phyloP scores from a whole-genome alignment of 2,888 invertebrate species.

The Drosophila rellima region DNA sequence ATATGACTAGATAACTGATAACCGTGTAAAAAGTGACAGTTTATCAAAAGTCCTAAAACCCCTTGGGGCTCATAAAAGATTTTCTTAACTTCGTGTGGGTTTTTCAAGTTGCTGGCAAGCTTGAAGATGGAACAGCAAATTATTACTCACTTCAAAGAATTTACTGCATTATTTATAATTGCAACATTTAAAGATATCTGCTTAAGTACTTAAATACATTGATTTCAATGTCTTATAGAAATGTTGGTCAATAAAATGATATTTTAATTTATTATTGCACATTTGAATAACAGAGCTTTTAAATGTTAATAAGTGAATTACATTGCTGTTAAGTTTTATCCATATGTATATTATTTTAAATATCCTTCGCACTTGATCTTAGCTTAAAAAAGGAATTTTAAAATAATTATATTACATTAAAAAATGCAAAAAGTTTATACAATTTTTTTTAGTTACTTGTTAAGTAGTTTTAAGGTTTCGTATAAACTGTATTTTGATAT shows the following conservation, averaged over 20 bases:
- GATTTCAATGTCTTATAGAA: conserved; percentile 7
- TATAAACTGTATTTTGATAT: not conserved
- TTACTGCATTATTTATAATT: conserved; percentile 14
- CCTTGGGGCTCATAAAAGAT: conserved; percentile 16
- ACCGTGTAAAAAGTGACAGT: conserved; percentile 50
- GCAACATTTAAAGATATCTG: conserved; percentile 11
- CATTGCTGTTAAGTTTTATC: too few relatives aligned
- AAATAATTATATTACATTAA: not conserved
- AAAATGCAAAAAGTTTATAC: not conserved
- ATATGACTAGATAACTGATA: conserved; percentile 47
- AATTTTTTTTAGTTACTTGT: not conserved
- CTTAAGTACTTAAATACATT: conserved; percentile 4
- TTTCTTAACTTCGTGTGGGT: not conserved
- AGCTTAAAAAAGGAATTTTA: not conserved
- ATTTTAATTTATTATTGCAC: not conserved
- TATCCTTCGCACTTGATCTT: not conserved
- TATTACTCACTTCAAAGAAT: conserved; percentile 13
- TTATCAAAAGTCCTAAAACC: conserved; percentile 45
- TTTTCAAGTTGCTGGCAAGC: not conserved
- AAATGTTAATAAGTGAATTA: too few relatives aligned
- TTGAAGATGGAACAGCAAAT: conserved; percentile 3
- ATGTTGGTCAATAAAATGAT: not conserved
- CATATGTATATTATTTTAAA: not conserved
- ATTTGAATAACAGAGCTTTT: not conserved
- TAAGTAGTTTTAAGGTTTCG: not conserved